phyloP scores from a whole-genome alignment of 2,888 invertebrate genomes.

The Lingula anatina region DNA sequence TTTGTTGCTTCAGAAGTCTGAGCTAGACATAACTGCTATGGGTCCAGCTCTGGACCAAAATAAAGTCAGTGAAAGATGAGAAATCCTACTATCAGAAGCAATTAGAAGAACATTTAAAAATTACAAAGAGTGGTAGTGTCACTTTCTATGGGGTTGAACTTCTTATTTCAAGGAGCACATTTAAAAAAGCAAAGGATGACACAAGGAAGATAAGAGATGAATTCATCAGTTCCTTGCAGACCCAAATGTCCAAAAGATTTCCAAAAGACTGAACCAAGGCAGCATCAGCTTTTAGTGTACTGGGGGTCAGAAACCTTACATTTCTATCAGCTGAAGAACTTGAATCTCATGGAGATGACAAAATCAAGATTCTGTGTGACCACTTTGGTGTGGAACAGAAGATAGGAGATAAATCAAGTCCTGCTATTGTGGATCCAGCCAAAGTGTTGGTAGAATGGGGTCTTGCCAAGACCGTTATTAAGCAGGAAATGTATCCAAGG shows the following conservation, averaged over 20 bases:
- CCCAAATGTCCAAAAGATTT: too few relatives aligned
- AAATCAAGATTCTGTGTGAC: slow-evolving; percentile 1
- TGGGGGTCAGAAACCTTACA: slow-evolving; percentile 6
- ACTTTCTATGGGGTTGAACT: too few relatives aligned
- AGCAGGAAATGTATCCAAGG: slow-evolving; percentile 9
- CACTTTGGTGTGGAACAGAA: slow-evolving; percentile 6
- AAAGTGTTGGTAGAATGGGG: slow-evolving; percentile 4
- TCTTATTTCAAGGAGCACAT: too few relatives aligned
- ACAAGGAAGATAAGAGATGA: too few relatives aligned
- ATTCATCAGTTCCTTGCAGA: too few relatives aligned
- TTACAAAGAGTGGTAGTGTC: too few relatives aligned
- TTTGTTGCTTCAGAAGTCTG: slow-evolving; percentile 7
- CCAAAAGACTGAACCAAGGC: slow-evolving; percentile 4
- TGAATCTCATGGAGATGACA: too few relatives aligned
- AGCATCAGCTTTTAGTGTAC: slow-evolving; percentile 4
- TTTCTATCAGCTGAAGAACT: background rate
- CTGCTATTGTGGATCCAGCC: slow-evolving; percentile 1
- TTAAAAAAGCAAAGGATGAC: too few relatives aligned
- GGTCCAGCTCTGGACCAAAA: slow-evolving; percentile 5
- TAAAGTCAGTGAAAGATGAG: too few relatives aligned
- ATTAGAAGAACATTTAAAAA: too few relatives aligned
- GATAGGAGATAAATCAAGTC: background rate
- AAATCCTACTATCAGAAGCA: too few relatives aligned
- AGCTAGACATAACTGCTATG: slow-evolving; percentile 5
- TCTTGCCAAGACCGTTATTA: slow-evolving; percentile 3